phyloP scores from a whole-genome alignment of 2,113 vertebrate genomes.

The Leptodactylus fuscus region DNA sequence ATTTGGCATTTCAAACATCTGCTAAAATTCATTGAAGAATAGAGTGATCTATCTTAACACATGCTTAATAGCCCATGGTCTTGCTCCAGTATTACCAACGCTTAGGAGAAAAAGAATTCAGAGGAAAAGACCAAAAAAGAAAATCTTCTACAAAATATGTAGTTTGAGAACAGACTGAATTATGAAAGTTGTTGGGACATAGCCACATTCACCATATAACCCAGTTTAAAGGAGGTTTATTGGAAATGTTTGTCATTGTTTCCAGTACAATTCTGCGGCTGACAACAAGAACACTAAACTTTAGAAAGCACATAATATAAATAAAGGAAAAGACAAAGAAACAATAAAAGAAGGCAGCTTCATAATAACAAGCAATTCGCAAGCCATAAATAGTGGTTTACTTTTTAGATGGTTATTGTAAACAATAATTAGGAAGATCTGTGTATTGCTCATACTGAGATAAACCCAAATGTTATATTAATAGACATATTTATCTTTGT shows the following conservation, averaged over 20 bases:
- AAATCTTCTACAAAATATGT: background rate
- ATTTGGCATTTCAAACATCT: slow-evolving; percentile 45
- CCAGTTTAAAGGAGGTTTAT: slow-evolving; percentile 31
- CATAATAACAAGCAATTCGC: slow-evolving; percentile 22
- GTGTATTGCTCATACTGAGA: background rate
- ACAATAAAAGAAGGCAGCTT: slow-evolving; percentile 35
- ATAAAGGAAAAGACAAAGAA: slow-evolving; percentile 26
- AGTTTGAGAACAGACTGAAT: background rate
- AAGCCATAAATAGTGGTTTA: slow-evolving; percentile 21
- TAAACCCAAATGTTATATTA: slow-evolving; percentile 1
- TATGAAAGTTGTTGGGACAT: slow-evolving; percentile 31
- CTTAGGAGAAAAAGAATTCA: background rate
- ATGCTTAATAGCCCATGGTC: slow-evolving; percentile 35
- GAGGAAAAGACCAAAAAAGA: background rate
- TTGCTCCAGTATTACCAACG: background rate
- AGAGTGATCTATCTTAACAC: slow-evolving; percentile 35
- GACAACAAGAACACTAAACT: slow-evolving; percentile 19
- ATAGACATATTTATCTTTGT: slow-evolving; percentile 7
- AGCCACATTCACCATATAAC: slow-evolving; percentile 16
- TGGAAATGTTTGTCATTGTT: slow-evolving; percentile 47
- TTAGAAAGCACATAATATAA: slow-evolving; percentile 11
- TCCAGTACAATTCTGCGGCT: slow-evolving; percentile 6
- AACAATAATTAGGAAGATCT: slow-evolving; percentile 30
- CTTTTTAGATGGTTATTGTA: background rate
- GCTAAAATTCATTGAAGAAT: slow-evolving; percentile 41